phyloP scores from a whole-genome alignment of 2,888 invertebrate species.

The Teinopalpus imperialis region DNA sequence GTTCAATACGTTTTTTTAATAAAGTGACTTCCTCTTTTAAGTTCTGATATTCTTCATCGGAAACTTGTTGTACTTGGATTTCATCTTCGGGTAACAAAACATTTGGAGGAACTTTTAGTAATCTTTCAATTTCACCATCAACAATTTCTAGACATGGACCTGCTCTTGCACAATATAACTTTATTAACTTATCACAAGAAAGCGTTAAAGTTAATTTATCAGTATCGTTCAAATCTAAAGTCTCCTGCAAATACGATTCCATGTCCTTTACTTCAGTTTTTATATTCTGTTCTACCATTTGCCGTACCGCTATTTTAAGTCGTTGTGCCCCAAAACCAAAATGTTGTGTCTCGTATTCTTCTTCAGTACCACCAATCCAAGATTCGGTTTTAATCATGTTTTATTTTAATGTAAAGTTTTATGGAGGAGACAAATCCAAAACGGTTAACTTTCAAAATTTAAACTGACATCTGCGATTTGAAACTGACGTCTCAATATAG shows the following conservation, averaged over 20 bases:
- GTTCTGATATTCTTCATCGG: conserved; percentile 58
- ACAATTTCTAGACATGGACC: conserved; percentile 57
- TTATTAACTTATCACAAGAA: conserved; percentile 64
- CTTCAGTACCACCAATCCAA: conserved; percentile 68
- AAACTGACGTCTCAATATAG: too few species aligned
- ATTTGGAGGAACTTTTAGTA: conserved; percentile 62
- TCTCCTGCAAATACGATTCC: conserved; percentile 59
- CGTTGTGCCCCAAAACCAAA: conserved; percentile 74
- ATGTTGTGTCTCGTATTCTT: conserved; percentile 76
- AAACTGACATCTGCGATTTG: too few species aligned
- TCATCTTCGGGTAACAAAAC: conserved; percentile 68
- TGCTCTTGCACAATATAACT: conserved; percentile 62
- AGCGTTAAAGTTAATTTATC: conserved; percentile 58
- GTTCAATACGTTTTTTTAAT: conserved; percentile 57
- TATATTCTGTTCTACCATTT: conserved; percentile 73
- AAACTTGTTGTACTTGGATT: conserved; percentile 54
- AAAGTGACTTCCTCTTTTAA: conserved; percentile 59
- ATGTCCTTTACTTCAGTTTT: conserved; percentile 62
- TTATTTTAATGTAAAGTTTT: too few species aligned
- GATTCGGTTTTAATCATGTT: conserved; percentile 59
- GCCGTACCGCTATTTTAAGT: conserved; percentile 66
- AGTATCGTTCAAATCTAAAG: conserved; percentile 62
- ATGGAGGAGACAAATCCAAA: too few species aligned
- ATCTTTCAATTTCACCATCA: conserved; percentile 62
- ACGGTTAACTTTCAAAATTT: too few species aligned